Evolutionary conservation across 2,113 vertebrate genomes (phyloP).

Genomic region (Corythoichthys haematopterus): DNA sequence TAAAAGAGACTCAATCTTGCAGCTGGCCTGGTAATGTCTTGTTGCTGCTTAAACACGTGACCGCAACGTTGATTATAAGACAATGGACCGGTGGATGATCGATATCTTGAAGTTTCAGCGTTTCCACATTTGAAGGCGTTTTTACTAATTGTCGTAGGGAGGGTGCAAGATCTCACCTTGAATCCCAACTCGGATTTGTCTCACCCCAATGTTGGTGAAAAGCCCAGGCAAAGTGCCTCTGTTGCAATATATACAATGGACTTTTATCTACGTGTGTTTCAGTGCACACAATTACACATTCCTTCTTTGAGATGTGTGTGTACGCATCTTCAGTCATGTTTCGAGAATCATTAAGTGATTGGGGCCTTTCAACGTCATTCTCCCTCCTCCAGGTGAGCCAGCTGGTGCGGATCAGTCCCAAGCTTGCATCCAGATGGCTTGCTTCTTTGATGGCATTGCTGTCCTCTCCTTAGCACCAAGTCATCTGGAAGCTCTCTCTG

Average conservation of each 20-base stretch:
- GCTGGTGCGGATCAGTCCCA: background rate
- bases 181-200: constrained; percentile 40
- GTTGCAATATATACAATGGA: constrained; percentile 31
- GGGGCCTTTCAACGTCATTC: background rate
- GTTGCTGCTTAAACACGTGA: background rate
- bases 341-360: background rate
- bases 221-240: constrained; percentile 35
- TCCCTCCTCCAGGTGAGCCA: background rate
- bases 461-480: background rate
- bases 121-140: background rate
- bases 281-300: constrained; percentile 8
- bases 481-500: constrained; percentile 6
- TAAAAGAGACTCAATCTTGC: background rate
- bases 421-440: constrained; percentile 2
- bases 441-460: background rate
- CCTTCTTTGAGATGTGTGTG: background rate
- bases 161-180: constrained; percentile 16
- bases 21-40: background rate
- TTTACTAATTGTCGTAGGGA: constrained; percentile 17
- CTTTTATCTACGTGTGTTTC: constrained; percentile 23
- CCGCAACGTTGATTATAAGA: background rate
- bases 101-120: background rate
- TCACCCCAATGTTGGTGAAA: constrained; percentile 43
- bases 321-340: background rate
- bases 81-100: background rate